Conservation (phyloP, 2,797 vertebrate genomes). For the Squalus acanthias region DNA sequence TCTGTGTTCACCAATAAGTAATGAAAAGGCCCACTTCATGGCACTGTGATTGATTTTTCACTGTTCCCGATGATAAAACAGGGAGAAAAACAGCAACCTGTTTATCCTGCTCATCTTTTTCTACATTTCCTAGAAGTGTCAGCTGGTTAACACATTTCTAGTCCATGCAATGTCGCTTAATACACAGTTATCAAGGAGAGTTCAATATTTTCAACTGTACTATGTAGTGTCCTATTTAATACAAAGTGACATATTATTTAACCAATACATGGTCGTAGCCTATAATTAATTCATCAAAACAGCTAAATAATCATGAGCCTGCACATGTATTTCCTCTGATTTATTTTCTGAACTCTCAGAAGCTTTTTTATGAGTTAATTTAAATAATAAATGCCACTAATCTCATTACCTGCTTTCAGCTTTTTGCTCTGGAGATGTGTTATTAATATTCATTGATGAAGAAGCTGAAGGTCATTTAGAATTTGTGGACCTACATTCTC, state of each 20-base stretch:
- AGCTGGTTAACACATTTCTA: not conserved
- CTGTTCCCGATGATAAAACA: not conserved
- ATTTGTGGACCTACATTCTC: not conserved
- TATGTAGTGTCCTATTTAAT: not conserved
- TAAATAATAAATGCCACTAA: conserved; percentile 54
- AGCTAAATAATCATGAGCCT: conserved; percentile 24
- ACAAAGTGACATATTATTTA: not conserved
- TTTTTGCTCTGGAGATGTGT: conserved; percentile 27
- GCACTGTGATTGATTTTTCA: not conserved
- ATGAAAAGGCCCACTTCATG: not conserved
- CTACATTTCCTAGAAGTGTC: not conserved
- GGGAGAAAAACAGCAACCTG: not conserved
- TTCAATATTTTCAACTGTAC: not conserved
- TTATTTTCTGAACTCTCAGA: not conserved
- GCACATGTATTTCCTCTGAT: conserved; percentile 6
- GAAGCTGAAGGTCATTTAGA: conserved; percentile 14
- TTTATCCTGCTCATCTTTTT: not conserved
- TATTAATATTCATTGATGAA: conserved; percentile 37
- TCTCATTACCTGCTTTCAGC: conserved; percentile 48
- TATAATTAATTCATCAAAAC: conserved; percentile 10
- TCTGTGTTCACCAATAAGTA: not conserved
- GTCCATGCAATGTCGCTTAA: no score
- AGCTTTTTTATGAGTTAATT: conserved; percentile 42
- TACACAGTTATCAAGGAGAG: not conserved
- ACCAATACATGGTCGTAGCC: not conserved